phyloP scores from a whole-genome alignment of 92 coral and sea anemone species.

The Phenganax marumi region DNA sequence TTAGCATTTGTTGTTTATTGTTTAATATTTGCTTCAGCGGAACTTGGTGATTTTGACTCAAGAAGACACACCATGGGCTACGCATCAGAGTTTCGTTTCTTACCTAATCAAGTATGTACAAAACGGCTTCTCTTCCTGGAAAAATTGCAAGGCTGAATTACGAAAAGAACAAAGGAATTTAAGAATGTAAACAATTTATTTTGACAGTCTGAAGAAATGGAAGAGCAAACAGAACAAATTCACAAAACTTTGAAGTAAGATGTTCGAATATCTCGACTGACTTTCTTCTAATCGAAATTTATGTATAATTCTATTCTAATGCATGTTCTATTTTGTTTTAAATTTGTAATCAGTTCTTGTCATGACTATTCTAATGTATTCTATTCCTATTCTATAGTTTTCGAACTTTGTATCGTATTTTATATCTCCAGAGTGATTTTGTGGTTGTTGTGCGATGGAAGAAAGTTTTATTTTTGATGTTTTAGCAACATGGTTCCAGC shows the following conservation, averaged over 20 bases:
- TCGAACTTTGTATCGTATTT: too few species aligned
- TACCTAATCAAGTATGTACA: constrained; percentile 76
- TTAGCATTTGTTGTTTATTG: not conserved
- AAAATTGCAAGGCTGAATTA: not conserved
- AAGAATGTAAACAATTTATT: not conserved
- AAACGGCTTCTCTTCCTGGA: not conserved
- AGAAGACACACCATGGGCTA: constrained; percentile 71
- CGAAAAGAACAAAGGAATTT: not conserved
- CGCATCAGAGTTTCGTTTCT: constrained; percentile 88
- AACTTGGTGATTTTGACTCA: constrained; percentile 83
- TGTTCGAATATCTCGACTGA: not conserved
- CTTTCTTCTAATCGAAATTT: not conserved
- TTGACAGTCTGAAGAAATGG: constrained; percentile 81
- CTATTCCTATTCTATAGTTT: too few species aligned
- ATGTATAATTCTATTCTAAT: not conserved
- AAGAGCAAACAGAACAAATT: constrained; percentile 66
- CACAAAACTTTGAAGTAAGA: constrained; percentile 85
- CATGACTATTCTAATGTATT: too few species aligned
- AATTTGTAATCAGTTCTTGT: not conserved
- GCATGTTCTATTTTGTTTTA: not conserved
- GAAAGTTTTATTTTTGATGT: not conserved
- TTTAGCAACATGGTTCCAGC: constrained; percentile 85
- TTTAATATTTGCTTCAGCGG: constrained; percentile 59
- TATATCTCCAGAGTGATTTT: too few species aligned
- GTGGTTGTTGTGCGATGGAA: too few species aligned